These are phyloP conservation scores for Antigone vipio DNA, from an alignment of 2,113 vertebrate genomes.

Conservation along the genomic window DNA sequence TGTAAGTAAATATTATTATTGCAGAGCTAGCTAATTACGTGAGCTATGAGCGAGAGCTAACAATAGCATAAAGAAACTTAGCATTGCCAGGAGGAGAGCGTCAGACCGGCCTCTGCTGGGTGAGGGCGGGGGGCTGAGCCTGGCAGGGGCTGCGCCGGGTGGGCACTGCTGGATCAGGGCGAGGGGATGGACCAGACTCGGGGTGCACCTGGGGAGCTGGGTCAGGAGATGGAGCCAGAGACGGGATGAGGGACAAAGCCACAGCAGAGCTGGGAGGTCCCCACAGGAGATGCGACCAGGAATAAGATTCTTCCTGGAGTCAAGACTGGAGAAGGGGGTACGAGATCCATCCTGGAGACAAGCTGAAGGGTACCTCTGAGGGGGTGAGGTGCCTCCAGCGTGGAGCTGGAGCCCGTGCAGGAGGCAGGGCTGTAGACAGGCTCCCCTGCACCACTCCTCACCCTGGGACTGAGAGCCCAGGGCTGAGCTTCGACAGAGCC, in stretches of 20 bases:
- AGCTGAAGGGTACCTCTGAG: not conserved
- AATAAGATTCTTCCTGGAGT: not conserved
- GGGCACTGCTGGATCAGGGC: not conserved
- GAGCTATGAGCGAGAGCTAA: no score
- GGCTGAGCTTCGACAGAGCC: not conserved
- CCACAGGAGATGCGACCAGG: not conserved
- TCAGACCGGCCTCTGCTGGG: not conserved
- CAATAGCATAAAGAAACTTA: not conserved
- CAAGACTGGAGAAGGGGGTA: not conserved
- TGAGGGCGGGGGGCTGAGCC: not conserved
- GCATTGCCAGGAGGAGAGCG: not conserved
- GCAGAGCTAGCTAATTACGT: not conserved
- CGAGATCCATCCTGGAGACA: not conserved
- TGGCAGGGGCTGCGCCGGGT: not conserved
- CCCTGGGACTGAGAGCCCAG: not conserved
- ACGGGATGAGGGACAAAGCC: not conserved
- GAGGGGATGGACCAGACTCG: not conserved
- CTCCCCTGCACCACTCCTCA: no score
- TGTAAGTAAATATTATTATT: not conserved
- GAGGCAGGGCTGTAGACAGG: not conserved
- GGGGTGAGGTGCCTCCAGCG: not conserved
- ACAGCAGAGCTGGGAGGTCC: not conserved
- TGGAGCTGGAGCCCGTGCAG: not conserved
- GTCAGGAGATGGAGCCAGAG: not conserved
- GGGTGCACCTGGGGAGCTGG: no score